Base-by-base conservation (phyloP, 2,888 invertebrate species). In the Sisyra terminalis region DNA sequence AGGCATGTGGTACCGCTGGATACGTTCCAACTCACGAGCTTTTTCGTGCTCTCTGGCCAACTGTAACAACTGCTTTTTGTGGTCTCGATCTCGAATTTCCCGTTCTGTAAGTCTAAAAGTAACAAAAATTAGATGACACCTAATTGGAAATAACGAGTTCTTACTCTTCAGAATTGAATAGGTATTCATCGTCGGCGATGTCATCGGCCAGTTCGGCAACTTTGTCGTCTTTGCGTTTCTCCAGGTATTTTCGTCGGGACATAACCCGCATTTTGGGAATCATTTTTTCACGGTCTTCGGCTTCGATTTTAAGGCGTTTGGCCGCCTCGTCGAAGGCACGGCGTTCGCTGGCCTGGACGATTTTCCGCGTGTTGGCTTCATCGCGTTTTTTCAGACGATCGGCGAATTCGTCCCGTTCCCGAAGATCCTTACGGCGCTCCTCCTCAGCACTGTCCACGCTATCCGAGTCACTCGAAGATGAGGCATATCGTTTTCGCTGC, bases 151-250 rank as follows among this genome's bases (percentile, higher is more conserved):
- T n/a, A n/a, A n/a, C n/a, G n/a, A n/a, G n/a, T n/a, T n/a, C 78
- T 72, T 72, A 90, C 84, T 81, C 71, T 57, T 80, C 75, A 48
- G 88, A 87, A 42, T 85, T 82, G 61, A 96, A 98, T 1, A 96
- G 70, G 57, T 87, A 90, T 61, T 96, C 93, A 66, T 98, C 98
- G 61, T 99, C 98, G 38, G 78, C 67, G 45, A 99, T 87, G 56
- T 94, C 93, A 5, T 83, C 87, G 64, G 96, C 96, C 40, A 99
- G 65, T 59, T 98, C 96, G 8, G 84, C 77, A 29, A 97, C 76
- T 66, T 98, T 98, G 57, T 98, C 97, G 45, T 85, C 89, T 62
- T 94, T 93, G 37, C 98, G 73, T 61, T 97, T 98, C 57, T 87
- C 86, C 51, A 99, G 70, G 61, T 99, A 98, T 55, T 89, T 85